Conservation (phyloP, 2,113 vertebrate species). For the Microcebus murinus region DNA sequence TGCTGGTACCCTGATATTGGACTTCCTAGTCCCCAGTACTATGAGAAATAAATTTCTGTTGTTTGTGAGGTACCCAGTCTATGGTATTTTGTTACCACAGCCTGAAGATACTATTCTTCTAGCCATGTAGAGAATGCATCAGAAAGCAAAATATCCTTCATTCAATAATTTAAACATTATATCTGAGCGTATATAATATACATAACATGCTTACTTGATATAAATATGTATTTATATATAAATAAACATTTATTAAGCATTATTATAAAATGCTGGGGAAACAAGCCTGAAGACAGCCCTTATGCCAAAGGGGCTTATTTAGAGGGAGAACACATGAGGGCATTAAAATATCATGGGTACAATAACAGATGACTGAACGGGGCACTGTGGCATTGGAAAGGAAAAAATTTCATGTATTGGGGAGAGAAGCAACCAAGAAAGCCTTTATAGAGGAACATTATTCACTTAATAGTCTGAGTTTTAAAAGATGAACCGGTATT, state of each 20-base stretch:
- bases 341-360: neutral
- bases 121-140: neutral
- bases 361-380: neutral
- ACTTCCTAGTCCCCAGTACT: neutral
- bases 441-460: neutral
- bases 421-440: neutral
- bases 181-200: neutral
- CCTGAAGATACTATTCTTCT: neutral
- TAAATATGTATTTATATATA: neutral
- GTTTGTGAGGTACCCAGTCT: neutral
- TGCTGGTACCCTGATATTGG: neutral
- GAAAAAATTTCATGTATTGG: neutral
- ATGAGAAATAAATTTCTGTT: neutral
- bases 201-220: neutral
- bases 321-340: slow-evolving; percentile 4
- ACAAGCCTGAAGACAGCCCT: neutral
- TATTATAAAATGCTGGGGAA: neutral
- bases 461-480: neutral
- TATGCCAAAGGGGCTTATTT: neutral
- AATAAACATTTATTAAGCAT: neutral
- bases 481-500: neutral
- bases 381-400: neutral
- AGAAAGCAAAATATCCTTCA: slow-evolving; percentile 14
- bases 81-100: neutral
- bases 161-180: slow-evolving; percentile 6